phyloP scores from a whole-genome alignment of 2,888 invertebrate genomes.

The Ectemnius lituratus region DNA sequence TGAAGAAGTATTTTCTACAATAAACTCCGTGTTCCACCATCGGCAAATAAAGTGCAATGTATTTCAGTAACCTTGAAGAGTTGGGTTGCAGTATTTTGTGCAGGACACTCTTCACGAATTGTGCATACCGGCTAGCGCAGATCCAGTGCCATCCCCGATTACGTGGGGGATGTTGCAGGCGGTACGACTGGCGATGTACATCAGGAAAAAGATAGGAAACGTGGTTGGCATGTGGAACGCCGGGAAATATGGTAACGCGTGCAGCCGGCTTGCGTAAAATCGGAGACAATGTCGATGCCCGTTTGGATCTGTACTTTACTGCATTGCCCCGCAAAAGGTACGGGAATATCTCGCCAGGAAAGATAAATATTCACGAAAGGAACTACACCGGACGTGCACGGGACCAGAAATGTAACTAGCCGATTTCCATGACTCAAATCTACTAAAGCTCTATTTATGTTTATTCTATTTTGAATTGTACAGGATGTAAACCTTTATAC shows the following conservation, averaged over 20 bases:
- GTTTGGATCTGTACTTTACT: constrained; percentile 52
- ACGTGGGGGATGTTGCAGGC: constrained; percentile 2
- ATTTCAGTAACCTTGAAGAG: background rate
- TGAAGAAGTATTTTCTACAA: too few species aligned
- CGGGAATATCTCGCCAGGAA: constrained; percentile 39
- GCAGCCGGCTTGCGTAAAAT: constrained; percentile 53
- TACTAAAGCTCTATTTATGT: too few species aligned
- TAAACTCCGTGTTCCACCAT: too few species aligned
- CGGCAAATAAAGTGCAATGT: too few species aligned
- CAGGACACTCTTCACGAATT: too few species aligned
- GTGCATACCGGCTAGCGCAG: background rate
- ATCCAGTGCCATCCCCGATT: constrained; percentile 13
- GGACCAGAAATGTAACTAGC: too few species aligned
- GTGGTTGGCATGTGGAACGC: constrained; percentile 40
- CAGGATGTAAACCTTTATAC: too few species aligned
- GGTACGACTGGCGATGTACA: constrained; percentile 12
- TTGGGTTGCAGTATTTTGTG: background rate
- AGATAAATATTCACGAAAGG: background rate
- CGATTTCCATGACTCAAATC: too few species aligned
- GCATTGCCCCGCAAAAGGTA: constrained; percentile 53
- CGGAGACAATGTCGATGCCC: constrained; percentile 54
- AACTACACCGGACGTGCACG: background rate
- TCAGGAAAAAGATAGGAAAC: constrained; percentile 25
- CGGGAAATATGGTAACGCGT: constrained; percentile 51
- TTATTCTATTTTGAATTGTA: too few species aligned